A percentile compares a stretch with the other conserved stretches of the same genome.
Conservation (phyloP, 1,140 invertebrate species). For the Lamellibrachia luymesi region DNA sequence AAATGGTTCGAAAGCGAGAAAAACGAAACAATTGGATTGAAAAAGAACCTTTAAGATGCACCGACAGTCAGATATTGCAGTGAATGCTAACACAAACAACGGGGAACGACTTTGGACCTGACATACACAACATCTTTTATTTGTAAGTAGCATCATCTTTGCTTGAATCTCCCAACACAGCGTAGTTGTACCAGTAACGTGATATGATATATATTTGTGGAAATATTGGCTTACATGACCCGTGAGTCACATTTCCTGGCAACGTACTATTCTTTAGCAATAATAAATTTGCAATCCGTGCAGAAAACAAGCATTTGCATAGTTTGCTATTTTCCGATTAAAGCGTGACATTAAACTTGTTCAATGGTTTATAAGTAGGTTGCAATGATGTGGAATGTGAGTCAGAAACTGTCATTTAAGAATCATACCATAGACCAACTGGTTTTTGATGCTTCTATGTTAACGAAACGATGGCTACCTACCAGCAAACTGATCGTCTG, state of each 20-base stretch:
- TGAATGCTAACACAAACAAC: background rate
- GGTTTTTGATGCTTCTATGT: background rate
- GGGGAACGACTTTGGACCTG: background rate
- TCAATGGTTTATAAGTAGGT: background rate
- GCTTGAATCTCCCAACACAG: background rate
- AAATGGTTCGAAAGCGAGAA: too few species aligned
- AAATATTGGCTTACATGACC: background rate
- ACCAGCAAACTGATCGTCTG: slow-evolving; percentile 19
- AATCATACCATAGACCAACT: background rate
- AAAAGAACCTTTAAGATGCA: background rate
- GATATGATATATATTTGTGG: background rate
- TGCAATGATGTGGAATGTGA: background rate
- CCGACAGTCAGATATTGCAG: background rate
- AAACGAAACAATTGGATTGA: too few species aligned
- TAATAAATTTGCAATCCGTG: too few species aligned
- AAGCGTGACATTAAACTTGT: background rate
- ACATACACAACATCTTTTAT: background rate
- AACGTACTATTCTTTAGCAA: background rate
- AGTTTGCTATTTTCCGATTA: background rate
- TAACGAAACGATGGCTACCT: background rate
- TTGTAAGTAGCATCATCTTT: background rate
- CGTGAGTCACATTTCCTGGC: background rate
- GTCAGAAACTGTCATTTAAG: background rate
- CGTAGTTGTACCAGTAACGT: background rate
- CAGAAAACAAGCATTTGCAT: background rate